Conservation (phyloP, 2,888 invertebrate species). For the Lithosia quadra region DNA sequence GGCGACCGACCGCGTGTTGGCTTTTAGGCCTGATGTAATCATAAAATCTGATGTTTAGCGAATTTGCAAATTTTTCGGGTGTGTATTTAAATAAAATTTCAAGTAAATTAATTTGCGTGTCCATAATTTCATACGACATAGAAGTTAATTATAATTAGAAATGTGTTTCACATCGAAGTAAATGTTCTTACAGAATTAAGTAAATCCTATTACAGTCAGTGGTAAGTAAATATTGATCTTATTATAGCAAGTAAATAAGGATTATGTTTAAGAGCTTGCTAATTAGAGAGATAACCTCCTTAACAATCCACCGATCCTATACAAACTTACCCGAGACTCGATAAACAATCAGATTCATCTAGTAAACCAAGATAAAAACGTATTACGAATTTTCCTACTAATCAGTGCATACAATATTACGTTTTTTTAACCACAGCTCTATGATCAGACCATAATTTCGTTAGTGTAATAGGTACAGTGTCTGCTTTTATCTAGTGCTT, state of each 20-base stretch:
- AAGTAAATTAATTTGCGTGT: neutral
- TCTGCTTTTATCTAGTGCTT: neutral
- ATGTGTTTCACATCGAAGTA: conserved; percentile 24
- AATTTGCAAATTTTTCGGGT: neutral
- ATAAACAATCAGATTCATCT: conserved; percentile 56
- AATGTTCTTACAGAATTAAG: conserved; percentile 41
- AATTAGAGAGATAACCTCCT: conserved; percentile 80
- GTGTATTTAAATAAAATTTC: neutral
- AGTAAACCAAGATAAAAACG: conserved; percentile 57
- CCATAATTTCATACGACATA: neutral
- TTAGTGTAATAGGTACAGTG: neutral
- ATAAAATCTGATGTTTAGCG: neutral
- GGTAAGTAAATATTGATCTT: conserved; percentile 68
- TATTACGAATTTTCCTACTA: conserved; percentile 37
- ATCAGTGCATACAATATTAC: conserved; percentile 25
- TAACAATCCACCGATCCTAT: conserved; percentile 77
- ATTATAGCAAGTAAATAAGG: conserved; percentile 69
- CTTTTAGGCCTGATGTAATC: conserved; percentile 19
- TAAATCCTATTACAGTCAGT: conserved; percentile 54
- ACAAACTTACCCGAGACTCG: conserved; percentile 73
- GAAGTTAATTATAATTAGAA: conserved; percentile 24
- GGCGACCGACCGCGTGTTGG: conserved; percentile 20
- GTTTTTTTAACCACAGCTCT: neutral
- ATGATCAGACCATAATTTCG: neutral
- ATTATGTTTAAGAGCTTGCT: conserved; percentile 80